These are phyloP conservation scores for Operophtera brumata DNA, from an alignment of 2,888 invertebrate species.

Conservation along the genomic window DNA sequence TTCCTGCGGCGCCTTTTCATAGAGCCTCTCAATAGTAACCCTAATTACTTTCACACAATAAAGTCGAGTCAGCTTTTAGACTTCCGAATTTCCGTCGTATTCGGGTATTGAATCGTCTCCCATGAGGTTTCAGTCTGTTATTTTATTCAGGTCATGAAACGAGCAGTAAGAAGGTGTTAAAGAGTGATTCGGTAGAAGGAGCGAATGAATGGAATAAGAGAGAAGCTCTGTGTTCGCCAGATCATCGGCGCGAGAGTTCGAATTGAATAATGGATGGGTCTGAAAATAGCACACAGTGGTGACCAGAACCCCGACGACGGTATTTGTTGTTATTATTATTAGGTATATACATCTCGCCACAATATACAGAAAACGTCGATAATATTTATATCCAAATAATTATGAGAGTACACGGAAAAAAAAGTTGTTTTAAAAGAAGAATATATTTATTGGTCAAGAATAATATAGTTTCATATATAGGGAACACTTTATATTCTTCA, in stretches of 20 bases:
- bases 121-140: conserved; percentile 59
- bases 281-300: neutral
- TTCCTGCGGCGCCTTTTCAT: conserved; percentile 13
- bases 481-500: too few relatives aligned
- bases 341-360: neutral
- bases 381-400: too few relatives aligned
- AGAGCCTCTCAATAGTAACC: conserved; percentile 18
- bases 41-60: conserved; percentile 31
- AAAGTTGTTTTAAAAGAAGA: too few relatives aligned
- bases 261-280: conserved; percentile 65
- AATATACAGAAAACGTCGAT: neutral
- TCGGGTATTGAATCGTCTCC: conserved; percentile 56
- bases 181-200: conserved; percentile 73
- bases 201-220: conserved; percentile 71
- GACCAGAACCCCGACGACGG: neutral
- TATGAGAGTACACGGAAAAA: too few relatives aligned
- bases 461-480: too few relatives aligned
- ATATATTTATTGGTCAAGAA: too few relatives aligned
- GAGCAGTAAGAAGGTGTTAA: conserved; percentile 75
- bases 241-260: conserved; percentile 54
- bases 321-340: neutral
- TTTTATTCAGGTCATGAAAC: conserved; percentile 73
- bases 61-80: conserved; percentile 36
- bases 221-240: conserved; percentile 52
- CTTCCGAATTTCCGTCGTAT: conserved; percentile 44